Base-by-base conservation (phyloP, 2,113 vertebrate genomes). In the Istiophorus platypterus region DNA sequence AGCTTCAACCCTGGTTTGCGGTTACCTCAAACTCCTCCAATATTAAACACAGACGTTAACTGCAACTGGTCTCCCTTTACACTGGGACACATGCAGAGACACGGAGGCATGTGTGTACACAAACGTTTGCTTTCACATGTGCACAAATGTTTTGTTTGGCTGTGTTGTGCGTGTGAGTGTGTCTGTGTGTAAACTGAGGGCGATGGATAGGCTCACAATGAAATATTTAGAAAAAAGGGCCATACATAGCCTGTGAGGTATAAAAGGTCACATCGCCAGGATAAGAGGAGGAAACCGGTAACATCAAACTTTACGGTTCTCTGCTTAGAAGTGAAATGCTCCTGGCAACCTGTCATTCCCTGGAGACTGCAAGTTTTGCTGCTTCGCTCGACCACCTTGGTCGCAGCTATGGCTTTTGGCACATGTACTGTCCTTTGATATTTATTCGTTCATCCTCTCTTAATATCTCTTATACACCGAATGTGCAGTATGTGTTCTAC, bases 41-140 rank as follows among this genome's bases (percentile, higher is more conserved):
- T 96, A 96, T 95, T 96, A 92, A 96, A 92, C 89, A 91, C 91
- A 88, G 89, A 86, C 88, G 84, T 91, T 93, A 89, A 93, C 80
- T 89, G 79, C 67, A 58, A 51, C 90, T 57, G 84, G 85, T 93
- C 89, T 95, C 94, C 86, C 67, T 91, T 96, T 95, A 94, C 94
- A 88, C 76, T 24, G 45, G 61, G 52, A 67, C 77, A 80, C 82
- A 81, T 49, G 31, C 82, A 79, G 52, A 78, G 54, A 67, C 62
- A 57, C 80, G 29, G 2, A 59, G 4, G 18, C 39, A 59, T 8
- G 18, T 27, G 45, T 22, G 13, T 2, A 45, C 52, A 70, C 84
- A 79, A 29, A 42, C 15, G 13, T 64, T 27, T 1, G 14, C 11
- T 47, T 73, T 54, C 7, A 1, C 29, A 13, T 49, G 42, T 22